phyloP scores from a whole-genome alignment of 2,888 invertebrate genomes.

The Copidosoma aretas region DNA sequence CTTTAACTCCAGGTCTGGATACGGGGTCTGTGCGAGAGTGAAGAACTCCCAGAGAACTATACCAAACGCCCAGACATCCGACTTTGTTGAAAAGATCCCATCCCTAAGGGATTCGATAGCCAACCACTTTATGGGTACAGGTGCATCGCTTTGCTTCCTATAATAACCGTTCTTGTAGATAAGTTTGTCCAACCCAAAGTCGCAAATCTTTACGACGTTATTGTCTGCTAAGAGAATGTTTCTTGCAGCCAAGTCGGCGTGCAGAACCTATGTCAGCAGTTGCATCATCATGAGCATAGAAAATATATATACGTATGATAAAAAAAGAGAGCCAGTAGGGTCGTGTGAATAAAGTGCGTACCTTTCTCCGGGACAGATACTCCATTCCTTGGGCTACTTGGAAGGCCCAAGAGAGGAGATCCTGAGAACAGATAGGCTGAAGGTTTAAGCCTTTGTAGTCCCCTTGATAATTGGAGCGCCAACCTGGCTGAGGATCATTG shows the following conservation, averaged over 20 bases:
- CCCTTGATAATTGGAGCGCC: conserved; percentile 78
- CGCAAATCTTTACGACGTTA: conserved; percentile 96
- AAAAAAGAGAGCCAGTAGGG: too few species aligned
- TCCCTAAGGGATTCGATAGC: conserved; percentile 92
- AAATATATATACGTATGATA: too few species aligned
- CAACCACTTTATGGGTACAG: conserved; percentile 93
- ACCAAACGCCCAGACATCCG: conserved; percentile 94
- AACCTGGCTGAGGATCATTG: too few species aligned
- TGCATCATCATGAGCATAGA: too few species aligned
- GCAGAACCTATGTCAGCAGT: too few species aligned
- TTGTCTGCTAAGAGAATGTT: too few species aligned
- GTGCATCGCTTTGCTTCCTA: conserved; percentile 84
- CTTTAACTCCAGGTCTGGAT: conserved; percentile 82
- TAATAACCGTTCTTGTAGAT: conserved; percentile 91
- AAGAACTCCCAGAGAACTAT: too few species aligned
- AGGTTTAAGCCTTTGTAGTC: conserved; percentile 75
- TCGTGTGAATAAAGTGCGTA: too few species aligned
- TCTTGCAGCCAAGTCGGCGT: conserved; percentile 88
- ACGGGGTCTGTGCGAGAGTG: conserved; percentile 84
- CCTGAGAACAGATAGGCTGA: conserved; percentile 78
- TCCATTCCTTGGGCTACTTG: conserved; percentile 96
- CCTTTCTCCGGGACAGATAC: conserved; percentile 86
- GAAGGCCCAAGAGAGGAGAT: conserved; percentile 88
- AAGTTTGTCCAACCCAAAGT: conserved; percentile 92
- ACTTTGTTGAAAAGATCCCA: conserved; percentile 90